These are phyloP conservation scores for Hippocampus guttulatus DNA, from an alignment of 2,113 vertebrate genomes.

Conservation along the genomic window DNA sequence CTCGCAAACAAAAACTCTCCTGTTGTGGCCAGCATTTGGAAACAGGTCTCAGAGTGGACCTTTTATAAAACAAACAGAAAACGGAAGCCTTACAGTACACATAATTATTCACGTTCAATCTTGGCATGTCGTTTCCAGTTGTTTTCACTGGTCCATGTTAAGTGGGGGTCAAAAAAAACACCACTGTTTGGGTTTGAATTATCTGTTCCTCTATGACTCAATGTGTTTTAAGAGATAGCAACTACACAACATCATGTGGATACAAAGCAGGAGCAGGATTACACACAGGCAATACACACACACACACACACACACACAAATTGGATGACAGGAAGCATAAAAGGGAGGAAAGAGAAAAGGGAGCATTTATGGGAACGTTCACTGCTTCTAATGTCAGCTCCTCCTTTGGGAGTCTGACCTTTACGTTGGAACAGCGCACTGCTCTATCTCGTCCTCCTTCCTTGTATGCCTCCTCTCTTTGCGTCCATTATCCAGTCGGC, in stretches of 20 bases:
- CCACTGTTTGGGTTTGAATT: not conserved
- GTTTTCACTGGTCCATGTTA: not conserved
- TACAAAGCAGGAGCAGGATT: not conserved
- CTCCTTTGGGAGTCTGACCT: constrained; percentile 70
- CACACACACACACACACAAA: not conserved
- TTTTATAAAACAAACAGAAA: no score
- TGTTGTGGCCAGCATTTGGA: no score
- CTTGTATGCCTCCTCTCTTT: constrained; percentile 27
- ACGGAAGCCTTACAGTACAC: no score
- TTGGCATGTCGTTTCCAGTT: not conserved
- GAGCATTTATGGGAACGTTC: constrained; percentile 64
- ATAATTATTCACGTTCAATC: no score
- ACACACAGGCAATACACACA: constrained; percentile 4
- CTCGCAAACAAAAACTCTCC: no score
- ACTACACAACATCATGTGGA: not conserved
- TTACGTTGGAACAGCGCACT: constrained; percentile 50
- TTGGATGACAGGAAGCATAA: constrained; percentile 18
- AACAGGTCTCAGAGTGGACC: no score
- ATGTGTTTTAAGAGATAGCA: not conserved
- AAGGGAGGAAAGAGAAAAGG: constrained; percentile 26
- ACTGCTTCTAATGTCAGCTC: constrained; percentile 62
- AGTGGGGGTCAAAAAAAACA: not conserved
- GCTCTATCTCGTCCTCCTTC: constrained; percentile 15
- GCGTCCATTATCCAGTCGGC: constrained; percentile 50
- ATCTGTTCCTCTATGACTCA: not conserved